Percentiles rank a stretch among this genome's conserved stretches.
phyloP scores from a whole-genome alignment of 2,113 vertebrate genomes.

The Mionectes macconnelli region DNA sequence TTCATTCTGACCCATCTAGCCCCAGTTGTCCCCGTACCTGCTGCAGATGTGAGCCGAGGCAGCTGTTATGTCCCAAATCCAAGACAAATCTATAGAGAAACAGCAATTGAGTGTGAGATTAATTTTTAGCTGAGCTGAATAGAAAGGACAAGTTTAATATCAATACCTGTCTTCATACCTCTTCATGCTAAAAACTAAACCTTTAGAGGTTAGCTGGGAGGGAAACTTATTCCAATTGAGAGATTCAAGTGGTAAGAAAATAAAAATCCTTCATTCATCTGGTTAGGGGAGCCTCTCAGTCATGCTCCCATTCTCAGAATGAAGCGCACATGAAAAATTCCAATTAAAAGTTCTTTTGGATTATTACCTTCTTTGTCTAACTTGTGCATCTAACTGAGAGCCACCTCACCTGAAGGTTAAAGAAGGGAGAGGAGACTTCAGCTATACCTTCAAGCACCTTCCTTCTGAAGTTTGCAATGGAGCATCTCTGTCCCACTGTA shows the following conservation, averaged over 20 bases:
- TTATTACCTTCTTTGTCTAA: background rate
- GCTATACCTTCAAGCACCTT: background rate
- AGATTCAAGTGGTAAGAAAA: fast-evolving
- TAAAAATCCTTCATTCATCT: background rate
- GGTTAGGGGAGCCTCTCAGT: background rate
- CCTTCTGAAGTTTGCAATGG: background rate
- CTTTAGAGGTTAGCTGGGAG: background rate
- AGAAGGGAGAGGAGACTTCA: background rate
- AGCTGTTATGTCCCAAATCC: background rate
- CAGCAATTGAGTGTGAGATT: background rate
- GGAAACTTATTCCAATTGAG: background rate
- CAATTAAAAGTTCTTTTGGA: background rate
- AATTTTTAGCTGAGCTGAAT: background rate
- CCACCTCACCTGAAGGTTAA: background rate
- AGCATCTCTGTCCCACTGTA: background rate
- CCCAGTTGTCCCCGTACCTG: background rate
- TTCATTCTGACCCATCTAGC: background rate
- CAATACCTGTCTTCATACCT: background rate
- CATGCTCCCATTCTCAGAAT: background rate
- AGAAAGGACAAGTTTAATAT: background rate
- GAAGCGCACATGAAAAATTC: background rate
- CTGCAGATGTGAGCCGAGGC: fast-evolving
- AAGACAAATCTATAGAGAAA: background rate
- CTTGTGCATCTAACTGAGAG: background rate
- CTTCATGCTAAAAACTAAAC: background rate